Evolutionary conservation across 2,113 vertebrate genomes (phyloP).

Genomic region (Petaurus breviceps): DNA sequence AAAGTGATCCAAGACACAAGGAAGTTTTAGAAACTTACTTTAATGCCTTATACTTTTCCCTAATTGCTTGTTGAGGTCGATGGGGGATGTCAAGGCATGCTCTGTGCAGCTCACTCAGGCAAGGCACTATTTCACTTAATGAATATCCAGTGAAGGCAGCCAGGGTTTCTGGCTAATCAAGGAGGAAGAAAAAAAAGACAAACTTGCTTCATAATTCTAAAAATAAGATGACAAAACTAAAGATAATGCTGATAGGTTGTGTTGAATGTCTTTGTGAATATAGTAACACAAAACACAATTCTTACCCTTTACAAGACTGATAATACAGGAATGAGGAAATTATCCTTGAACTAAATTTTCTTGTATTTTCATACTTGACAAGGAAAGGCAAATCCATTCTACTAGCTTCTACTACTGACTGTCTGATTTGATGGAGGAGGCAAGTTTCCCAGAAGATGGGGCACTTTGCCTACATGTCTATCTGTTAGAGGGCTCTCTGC

Average conservation of each 20-base stretch:
- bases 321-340: not conserved
- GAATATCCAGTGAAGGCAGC: constrained; percentile 91
- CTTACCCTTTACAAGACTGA: not conserved
- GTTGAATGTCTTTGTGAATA: not conserved
- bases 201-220: constrained; percentile 8
- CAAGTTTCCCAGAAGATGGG: not conserved
- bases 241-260: not conserved
- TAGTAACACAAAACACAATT: not conserved
- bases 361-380: not conserved
- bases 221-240: constrained; percentile 1
- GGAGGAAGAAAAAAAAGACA: constrained; percentile 41
- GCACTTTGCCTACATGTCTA: not conserved
- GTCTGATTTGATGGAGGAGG: not conserved
- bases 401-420: not conserved
- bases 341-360: not conserved
- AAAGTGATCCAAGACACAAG: not conserved
- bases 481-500: not conserved
- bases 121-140: constrained; percentile 88
- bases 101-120: constrained; percentile 90
- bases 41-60: constrained; percentile 90
- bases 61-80: constrained; percentile 89
- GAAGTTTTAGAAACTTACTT: constrained; percentile 85
- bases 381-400: not conserved
- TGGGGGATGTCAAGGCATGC: constrained; percentile 82
- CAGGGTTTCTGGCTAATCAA: constrained; percentile 89